phyloP scores from a whole-genome alignment of 2,888 invertebrate genomes.

The Aphidius colemani region DNA sequence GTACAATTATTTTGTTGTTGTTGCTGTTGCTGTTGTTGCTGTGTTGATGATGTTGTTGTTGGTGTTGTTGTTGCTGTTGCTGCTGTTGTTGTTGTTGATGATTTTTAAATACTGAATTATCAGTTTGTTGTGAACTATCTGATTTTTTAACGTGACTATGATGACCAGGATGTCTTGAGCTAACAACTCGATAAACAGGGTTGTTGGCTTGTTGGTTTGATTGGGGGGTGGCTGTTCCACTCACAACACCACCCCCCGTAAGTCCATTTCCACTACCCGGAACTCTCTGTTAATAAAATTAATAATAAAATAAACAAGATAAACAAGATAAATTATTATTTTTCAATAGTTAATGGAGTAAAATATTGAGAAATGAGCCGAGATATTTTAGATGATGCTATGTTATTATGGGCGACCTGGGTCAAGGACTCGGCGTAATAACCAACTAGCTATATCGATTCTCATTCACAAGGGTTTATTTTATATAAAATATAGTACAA shows the following conservation, averaged over 20 bases:
- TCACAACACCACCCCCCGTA: constrained; percentile 57
- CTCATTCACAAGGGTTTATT: constrained; percentile 27
- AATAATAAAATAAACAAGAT: too few species aligned
- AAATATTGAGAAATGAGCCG: not conserved
- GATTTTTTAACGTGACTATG: constrained; percentile 59
- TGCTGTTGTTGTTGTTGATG: constrained; percentile 44
- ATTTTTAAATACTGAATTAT: constrained; percentile 61
- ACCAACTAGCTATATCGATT: constrained; percentile 28
- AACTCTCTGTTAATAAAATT: constrained; percentile 47
- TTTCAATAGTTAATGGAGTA: not conserved
- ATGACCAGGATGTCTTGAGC: constrained; percentile 52
- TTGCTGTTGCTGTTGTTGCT: constrained; percentile 33
- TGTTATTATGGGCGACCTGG: constrained; percentile 18
- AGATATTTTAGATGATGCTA: not conserved
- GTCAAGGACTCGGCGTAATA: constrained; percentile 29
- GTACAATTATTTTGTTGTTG: constrained; percentile 42
- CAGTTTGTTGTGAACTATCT: constrained; percentile 64
- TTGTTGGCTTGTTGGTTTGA: constrained; percentile 54
- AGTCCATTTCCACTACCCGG: constrained; percentile 54
- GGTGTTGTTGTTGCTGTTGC: constrained; percentile 43
- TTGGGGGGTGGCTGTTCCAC: constrained; percentile 58
- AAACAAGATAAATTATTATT: too few species aligned
- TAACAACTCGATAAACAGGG: constrained; percentile 55
- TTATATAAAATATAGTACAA: constrained; percentile 26
- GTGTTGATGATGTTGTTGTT: constrained; percentile 38